Base-by-base conservation (phyloP, 2,888 invertebrate species). In the Amblyjoppa proteus region DNA sequence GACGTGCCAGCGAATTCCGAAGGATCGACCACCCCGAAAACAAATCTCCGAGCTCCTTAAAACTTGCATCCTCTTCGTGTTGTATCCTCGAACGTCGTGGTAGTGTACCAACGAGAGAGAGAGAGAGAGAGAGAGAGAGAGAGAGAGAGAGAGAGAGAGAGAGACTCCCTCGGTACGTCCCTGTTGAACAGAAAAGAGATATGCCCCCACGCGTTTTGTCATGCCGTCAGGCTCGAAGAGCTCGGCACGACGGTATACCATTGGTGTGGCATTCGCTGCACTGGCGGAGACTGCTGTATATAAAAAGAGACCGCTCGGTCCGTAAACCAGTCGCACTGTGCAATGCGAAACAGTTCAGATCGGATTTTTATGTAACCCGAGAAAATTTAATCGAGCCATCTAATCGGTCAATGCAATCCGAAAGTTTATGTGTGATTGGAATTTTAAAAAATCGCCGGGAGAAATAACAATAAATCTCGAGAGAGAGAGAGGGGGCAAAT, bases 231-330 rank as follows among this genome's bases (percentile, higher is more conserved):
- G 51, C 53, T 53, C 38, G 51, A 64, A n/a, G 58, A 58, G 58
- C 28, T 58, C 58, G 58, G 25, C 28, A 34, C 31, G 64, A 31
- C 31, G 64, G 9, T 74, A 16, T 45, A 45, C 58, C 28, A 74
- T 74, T 74, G 74, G 74, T 66, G 45, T 16, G 45, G 31, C 69
- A 31, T 28, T 28, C 76, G 66, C n/a, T 20, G 5, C 7, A 45
- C 64, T 64, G 56, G 41, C 56, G 69, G 25, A 69, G 69, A n/a
- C 41, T 51, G 64, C 28, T 51, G 38, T 69, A 74, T 85, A 86
- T 86, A 86, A 77, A 86, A 86, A 77, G 84, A 73, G 73, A 16
- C 76, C 56, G 49, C 56, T 16, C 84, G 75, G n/a, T 11, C 64
- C 53, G 77, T 45, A 38, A 61, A 25, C 69, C 71, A 80, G 77